Base-by-base conservation (phyloP, 2,113 vertebrate species). In the Cinclus mexicanus region DNA sequence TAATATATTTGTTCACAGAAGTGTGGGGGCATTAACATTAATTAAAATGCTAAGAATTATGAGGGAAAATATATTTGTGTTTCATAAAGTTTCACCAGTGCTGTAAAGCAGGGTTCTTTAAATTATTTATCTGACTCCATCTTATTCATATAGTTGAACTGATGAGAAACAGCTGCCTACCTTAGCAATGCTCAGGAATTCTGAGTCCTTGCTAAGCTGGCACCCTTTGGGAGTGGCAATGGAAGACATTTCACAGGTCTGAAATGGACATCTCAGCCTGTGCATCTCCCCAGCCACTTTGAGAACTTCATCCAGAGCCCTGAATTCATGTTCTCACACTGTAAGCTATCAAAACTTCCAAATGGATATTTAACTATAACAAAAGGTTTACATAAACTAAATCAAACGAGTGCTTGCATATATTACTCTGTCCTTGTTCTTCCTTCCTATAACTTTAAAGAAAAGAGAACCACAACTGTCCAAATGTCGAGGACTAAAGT, bases 1-100 rank as follows among this genome's bases (percentile, higher is more conserved):
- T 25, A 49, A 78, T 46, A 11, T 10, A 33, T 50, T 83, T 78
- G 3, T 50, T 83, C 24, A 61, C 28, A 57, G 21, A 77, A 21
- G 4, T 13, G 52, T 21, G 6, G 1, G 4, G 17, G 2, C 0
- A 1, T 20, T 37, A 75, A 29, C 20, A 69, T 53, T 33, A 70
- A 88, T 78, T 21, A 70, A 70, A 87, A 77, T 5, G 5, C 7
- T 70, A 65, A 61, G 4, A 65, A 70, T 37, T 25, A 55, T 1
- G 9, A 72, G 4, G 12, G 42, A 35, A 80, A 19, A 50, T 28
- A 61, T 9, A 12, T 53, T 37, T 9, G 15, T 23, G 7, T 31
- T 94, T 74, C n/a, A 42, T 42, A 17, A 77, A 70, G 23, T 46
- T 89, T 89, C 46, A 31, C 19, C 22, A 50, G 9, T 9, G 1